A percentile compares a stretch with the other conserved stretches of the same genome.
Conservation (phyloP, 1,140 invertebrate species). For the Gryllus bimaculatus region DNA sequence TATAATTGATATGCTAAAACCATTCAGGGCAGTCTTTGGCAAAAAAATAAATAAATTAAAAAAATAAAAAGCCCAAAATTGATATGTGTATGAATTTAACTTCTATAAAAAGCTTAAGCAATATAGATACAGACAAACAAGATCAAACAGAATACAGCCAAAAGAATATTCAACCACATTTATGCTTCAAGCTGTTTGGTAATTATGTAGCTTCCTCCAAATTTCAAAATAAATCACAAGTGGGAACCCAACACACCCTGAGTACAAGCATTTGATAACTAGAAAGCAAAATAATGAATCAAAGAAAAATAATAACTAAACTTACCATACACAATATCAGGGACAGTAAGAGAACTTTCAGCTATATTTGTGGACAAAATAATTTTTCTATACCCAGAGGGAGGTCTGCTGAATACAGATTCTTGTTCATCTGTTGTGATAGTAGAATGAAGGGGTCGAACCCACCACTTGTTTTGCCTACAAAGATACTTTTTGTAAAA, state of each 20-base stretch:
- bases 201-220: too few species aligned
- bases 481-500: conserved; percentile 2
- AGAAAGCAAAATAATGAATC: not conserved
- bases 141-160: too few species aligned
- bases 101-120: too few species aligned
- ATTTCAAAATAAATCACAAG: too few species aligned
- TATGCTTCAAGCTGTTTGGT: too few species aligned
- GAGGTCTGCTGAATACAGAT: conserved; percentile 50
- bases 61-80: too few species aligned
- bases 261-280: not conserved
- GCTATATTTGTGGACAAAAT: conserved; percentile 95
- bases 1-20: too few species aligned
- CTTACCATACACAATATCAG: conserved; percentile 75
- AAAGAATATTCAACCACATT: too few species aligned
- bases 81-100: too few species aligned
- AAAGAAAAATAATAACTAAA: conserved; percentile 18
- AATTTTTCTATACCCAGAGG: conserved; percentile 58
- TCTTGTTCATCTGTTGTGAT: conserved; percentile 59
- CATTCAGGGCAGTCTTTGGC: too few species aligned
- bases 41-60: too few species aligned
- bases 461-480: conserved; percentile 26
- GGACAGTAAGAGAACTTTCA: conserved; percentile 93
- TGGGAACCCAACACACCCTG: not conserved
- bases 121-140: too few species aligned
- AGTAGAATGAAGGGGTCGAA: conserved; percentile 60